These are phyloP conservation scores for Aegithalos caudatus DNA, from an alignment of 2,113 vertebrate species.

Conservation along the genomic window DNA sequence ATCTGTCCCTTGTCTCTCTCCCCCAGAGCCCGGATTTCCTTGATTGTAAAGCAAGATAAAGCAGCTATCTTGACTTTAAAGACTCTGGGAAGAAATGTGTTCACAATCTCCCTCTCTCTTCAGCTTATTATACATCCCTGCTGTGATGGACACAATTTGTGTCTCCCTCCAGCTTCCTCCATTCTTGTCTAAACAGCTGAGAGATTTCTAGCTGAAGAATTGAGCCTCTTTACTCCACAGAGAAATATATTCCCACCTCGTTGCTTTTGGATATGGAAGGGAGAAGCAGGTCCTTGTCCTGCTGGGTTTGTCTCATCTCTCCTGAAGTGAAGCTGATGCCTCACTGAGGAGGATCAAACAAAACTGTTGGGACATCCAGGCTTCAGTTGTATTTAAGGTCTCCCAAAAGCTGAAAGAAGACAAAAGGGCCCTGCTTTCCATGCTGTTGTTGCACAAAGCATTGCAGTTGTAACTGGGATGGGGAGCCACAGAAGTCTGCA, in stretches of 20 bases:
- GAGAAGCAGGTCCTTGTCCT: not conserved
- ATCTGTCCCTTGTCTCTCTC: slow-evolving; percentile 41
- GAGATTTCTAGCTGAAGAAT: not conserved
- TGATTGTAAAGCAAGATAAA: slow-evolving; percentile 55
- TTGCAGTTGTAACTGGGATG: not conserved
- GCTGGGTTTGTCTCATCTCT: not conserved
- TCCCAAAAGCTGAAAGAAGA: not conserved
- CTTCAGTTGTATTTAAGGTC: not conserved
- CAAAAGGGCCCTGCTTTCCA: not conserved
- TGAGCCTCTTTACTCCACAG: not conserved
- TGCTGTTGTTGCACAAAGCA: not conserved
- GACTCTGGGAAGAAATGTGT: slow-evolving; percentile 61
- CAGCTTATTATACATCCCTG: not conserved
- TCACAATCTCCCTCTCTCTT: not conserved
- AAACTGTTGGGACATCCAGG: not conserved
- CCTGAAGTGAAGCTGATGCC: not conserved
- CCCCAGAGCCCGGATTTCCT: slow-evolving; percentile 51
- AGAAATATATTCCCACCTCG: not conserved
- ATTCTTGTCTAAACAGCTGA: not conserved
- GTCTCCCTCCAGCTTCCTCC: not conserved
- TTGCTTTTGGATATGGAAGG: not conserved
- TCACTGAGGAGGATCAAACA: not conserved
- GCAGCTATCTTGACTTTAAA: slow-evolving; percentile 52
- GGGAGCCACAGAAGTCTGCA: slow-evolving; percentile 23
- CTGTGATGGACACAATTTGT: not conserved